phyloP scores from a whole-genome alignment of 2,888 invertebrate genomes.

The Globia sparganii region DNA sequence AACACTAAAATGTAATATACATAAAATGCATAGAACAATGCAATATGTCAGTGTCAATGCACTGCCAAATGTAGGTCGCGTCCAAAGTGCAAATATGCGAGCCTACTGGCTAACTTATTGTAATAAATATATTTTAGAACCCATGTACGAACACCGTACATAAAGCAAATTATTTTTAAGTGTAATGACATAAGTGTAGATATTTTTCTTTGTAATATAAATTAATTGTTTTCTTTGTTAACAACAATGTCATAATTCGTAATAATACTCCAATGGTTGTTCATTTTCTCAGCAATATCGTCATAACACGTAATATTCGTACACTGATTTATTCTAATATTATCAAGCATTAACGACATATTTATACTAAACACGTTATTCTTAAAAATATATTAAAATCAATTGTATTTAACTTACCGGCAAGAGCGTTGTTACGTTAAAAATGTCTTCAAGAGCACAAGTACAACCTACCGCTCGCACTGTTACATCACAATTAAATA shows the following conservation, averaged over 20 bases:
- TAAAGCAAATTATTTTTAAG: neutral
- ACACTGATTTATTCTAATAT: neutral
- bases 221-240: neutral
- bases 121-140: too few relatives aligned
- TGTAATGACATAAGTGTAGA: neutral
- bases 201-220: too few relatives aligned
- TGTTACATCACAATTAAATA: conserved; percentile 5
- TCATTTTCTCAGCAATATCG: conserved; percentile 1
- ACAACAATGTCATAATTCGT: neutral
- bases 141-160: too few relatives aligned
- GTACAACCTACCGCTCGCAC: neutral
- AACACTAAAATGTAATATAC: too few relatives aligned
- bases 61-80: too few relatives aligned
- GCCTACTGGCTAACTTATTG: too few relatives aligned
- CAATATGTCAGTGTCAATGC: too few relatives aligned
- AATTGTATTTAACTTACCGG: too few relatives aligned
- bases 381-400: neutral
- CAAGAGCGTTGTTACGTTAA: too few relatives aligned
- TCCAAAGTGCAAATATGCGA: too few relatives aligned
- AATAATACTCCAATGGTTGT: conserved; percentile 1
- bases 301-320: conserved; percentile 4
- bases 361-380: conserved; percentile 1
- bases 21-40: too few relatives aligned
- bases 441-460: neutral
- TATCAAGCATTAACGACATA: neutral